A percentile compares a stretch with the other conserved stretches of the same genome.
Conservation (phyloP, 2,113 vertebrate genomes). For the Eulacestoma nigropectus region DNA sequence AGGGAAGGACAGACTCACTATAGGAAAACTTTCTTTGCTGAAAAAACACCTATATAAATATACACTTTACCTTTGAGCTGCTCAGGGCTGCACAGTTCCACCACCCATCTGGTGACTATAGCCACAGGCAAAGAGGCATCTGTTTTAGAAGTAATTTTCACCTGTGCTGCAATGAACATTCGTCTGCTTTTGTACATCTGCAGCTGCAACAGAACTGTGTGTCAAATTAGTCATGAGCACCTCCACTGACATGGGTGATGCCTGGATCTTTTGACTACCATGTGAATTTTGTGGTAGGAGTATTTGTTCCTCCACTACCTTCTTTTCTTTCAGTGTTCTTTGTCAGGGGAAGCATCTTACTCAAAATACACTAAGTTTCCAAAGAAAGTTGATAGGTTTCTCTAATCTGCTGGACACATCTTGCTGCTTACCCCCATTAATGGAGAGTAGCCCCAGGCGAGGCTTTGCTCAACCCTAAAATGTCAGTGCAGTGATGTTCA, state of each 20-base stretch:
- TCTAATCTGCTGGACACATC: neutral
- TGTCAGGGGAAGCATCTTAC: neutral
- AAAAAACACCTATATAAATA: neutral
- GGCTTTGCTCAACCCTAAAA: neutral
- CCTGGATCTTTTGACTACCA: neutral
- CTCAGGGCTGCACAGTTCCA: neutral
- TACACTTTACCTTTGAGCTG: neutral
- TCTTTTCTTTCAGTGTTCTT: neutral
- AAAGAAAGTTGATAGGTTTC: neutral
- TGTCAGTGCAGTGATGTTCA: neutral
- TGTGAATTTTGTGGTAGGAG: neutral
- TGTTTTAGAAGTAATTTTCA: neutral
- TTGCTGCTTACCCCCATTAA: neutral
- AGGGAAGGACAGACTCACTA: neutral
- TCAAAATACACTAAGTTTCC: neutral
- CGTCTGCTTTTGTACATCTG: neutral
- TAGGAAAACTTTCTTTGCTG: neutral
- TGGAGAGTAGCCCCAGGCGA: neutral
- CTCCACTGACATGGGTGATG: neutral
- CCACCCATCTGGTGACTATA: neutral
- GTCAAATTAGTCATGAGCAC: neutral
- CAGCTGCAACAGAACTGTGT: neutral
- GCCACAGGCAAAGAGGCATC: neutral
- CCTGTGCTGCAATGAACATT: neutral
- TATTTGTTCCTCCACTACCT: neutral